Evolutionary conservation across 2,888 invertebrate species (phyloP).

Genomic region (Dione vanillae): DNA sequence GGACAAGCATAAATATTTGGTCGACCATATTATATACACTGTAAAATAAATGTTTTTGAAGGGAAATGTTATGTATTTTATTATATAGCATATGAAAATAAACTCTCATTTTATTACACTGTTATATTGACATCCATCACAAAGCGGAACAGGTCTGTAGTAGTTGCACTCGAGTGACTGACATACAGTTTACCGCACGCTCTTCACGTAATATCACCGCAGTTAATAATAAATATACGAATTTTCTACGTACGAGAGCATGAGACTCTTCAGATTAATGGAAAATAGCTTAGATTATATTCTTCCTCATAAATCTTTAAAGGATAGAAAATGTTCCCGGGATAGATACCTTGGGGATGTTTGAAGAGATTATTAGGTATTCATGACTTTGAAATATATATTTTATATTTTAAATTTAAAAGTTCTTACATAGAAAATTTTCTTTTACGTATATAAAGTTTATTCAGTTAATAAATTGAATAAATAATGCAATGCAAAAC

Average conservation of each 20-base stretch:
- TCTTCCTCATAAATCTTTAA: conserved; percentile 5
- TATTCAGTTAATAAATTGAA: no score
- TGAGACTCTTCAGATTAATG: neutral
- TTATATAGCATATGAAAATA: neutral
- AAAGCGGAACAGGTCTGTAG: neutral
- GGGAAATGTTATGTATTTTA: no score
- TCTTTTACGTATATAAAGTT: neutral
- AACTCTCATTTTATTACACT: neutral
- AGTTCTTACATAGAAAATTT: neutral
- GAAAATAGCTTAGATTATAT: conserved; percentile 9
- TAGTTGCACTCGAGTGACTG: conserved; percentile 15
- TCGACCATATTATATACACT: no score
- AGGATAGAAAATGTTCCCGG: neutral
- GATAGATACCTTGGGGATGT: conserved; percentile 2
- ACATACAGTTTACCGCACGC: conserved; percentile 2
- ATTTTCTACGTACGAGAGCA: conserved; percentile 5
- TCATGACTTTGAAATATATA: neutral
- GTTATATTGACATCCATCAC: neutral
- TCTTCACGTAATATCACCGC: neutral
- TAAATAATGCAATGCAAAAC: no score
- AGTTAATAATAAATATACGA: conserved; percentile 13
- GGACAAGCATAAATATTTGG: no score
- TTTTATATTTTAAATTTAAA: neutral
- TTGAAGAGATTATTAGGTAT: neutral
- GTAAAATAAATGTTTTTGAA: no score